Evolutionary conservation across 1,140 invertebrate species (phyloP).

Genomic region (Trachelipus rathkii): DNA sequence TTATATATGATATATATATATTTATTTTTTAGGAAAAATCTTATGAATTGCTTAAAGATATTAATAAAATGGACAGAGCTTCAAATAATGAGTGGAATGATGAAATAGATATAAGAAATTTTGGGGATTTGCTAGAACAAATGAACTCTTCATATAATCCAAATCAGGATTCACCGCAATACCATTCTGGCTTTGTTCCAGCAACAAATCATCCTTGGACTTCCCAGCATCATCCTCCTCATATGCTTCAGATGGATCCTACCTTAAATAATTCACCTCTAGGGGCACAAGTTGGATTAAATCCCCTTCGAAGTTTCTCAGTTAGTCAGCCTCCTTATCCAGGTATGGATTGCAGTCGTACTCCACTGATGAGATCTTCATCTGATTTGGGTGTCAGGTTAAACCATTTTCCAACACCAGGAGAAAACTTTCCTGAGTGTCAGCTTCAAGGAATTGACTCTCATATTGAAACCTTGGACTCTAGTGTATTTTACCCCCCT

Average conservation of each 20-base stretch:
- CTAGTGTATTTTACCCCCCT: not conserved
- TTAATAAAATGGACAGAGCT: not conserved
- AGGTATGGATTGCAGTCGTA: not conserved
- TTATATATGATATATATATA: too few species aligned
- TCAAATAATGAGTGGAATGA: not conserved
- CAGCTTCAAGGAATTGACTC: not conserved
- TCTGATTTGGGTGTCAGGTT: not conserved
- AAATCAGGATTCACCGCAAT: not conserved
- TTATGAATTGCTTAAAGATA: too few species aligned
- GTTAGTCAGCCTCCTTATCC: not conserved
- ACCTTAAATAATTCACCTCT: not conserved
- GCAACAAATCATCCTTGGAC: not conserved
- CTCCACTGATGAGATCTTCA: not conserved
- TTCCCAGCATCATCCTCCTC: not conserved
- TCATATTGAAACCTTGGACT: not conserved
- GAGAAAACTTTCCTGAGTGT: not conserved
- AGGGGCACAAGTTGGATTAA: not conserved
- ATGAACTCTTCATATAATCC: not conserved
- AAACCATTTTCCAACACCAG: not conserved
- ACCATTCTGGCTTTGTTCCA: not conserved
- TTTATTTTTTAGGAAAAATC: too few species aligned
- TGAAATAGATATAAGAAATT: not conserved
- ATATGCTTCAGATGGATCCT: not conserved
- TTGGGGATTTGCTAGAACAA: not conserved
- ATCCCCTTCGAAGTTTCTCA: not conserved